These are phyloP conservation scores for Polydrusus tereticollis DNA, from an alignment of 2,888 invertebrate genomes.

Conservation along the genomic window DNA sequence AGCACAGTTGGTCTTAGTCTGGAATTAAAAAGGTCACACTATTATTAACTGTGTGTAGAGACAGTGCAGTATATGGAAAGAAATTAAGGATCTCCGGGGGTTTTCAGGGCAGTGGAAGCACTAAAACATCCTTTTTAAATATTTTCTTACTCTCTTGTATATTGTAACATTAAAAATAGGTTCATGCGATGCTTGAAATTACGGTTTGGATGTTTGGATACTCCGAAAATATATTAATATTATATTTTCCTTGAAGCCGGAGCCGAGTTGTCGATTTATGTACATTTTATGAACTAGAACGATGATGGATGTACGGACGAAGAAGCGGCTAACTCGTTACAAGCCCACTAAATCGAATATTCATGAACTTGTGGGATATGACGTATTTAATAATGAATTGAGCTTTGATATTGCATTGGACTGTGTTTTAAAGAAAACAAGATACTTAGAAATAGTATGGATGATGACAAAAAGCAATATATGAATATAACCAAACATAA, in stretches of 20 bases:
- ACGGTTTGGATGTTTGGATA: background rate
- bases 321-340: constrained; percentile 15
- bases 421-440: background rate
- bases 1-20: no score
- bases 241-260: constrained; percentile 4
- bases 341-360: constrained; percentile 16
- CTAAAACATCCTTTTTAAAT: no score
- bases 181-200: background rate
- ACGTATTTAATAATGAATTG: constrained; percentile 25
- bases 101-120: no score
- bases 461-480: background rate
- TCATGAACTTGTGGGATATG: constrained; percentile 14
- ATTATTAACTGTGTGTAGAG: no score
- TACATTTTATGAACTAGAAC: constrained; percentile 17
- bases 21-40: no score
- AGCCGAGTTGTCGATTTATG: constrained; percentile 8
- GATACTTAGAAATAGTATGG: background rate
- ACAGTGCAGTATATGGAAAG: no score
- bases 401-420: background rate
- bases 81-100: no score
- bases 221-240: constrained; percentile 4
- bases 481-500: no score
- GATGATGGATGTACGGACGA: constrained; percentile 13
- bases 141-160: background rate
- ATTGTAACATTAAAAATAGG: background rate